Conservation (phyloP, 1,140 invertebrate species). For the Drosophila tropicalis region DNA sequence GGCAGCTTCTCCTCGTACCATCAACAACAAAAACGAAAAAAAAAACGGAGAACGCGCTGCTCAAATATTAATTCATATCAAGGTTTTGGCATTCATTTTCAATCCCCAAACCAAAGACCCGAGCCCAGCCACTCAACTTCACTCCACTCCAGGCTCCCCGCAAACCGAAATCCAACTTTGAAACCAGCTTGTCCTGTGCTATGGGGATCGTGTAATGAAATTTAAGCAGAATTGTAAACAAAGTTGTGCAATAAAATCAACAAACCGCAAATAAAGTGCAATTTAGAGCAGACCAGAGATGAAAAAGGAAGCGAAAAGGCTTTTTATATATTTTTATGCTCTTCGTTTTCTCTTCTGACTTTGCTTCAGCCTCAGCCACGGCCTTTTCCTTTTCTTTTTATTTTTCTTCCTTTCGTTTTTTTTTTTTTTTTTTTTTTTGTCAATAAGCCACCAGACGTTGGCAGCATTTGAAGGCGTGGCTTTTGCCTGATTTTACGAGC, state of each 20-base stretch:
- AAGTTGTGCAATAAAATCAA: conserved; percentile 72
- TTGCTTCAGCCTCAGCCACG: no score
- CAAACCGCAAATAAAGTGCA: conserved; percentile 69
- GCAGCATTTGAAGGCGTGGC: conserved; percentile 15
- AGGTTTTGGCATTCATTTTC: conserved; percentile 75
- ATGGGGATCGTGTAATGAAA: conserved; percentile 72
- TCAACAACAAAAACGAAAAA: conserved; percentile 2
- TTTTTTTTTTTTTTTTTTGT: conserved; percentile 46
- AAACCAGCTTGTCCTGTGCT: conserved; percentile 38
- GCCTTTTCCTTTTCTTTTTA: background rate
- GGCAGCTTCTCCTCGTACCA: conserved; percentile 33
- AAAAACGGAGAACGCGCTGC: conserved; percentile 30
- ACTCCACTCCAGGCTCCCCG: background rate
- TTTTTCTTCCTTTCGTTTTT: background rate
- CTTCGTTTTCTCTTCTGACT: background rate
- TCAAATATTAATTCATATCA: conserved; percentile 82
- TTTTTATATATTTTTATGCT: conserved; percentile 29
- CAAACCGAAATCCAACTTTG: background rate
- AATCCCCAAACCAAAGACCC: conserved; percentile 35
- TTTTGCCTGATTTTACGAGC: conserved; percentile 57
- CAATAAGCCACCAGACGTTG: conserved; percentile 33
- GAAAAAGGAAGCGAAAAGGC: conserved; percentile 22
- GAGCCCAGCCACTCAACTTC: conserved; percentile 1
- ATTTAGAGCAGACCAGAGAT: conserved; percentile 46
- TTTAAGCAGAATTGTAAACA: conserved; percentile 74